These are phyloP conservation scores for Cataglyphis livida DNA, from an alignment of 2,888 invertebrate species.

Conservation along the genomic window DNA sequence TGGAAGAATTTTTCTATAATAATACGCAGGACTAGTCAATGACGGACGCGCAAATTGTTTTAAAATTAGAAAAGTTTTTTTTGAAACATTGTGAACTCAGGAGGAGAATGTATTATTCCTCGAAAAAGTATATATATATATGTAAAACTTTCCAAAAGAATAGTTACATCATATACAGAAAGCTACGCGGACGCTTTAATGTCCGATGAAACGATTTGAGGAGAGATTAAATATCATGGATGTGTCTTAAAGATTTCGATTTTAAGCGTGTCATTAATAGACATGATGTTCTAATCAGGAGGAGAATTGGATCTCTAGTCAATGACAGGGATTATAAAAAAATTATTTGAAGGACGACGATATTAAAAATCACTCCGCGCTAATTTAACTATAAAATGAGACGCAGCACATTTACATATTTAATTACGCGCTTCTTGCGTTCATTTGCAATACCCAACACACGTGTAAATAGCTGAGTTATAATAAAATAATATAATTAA, in stretches of 20 bases:
- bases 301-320: slow-evolving; percentile 51
- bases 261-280: slow-evolving; percentile 14
- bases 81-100: neutral
- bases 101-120: neutral
- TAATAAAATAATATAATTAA: slow-evolving; percentile 24
- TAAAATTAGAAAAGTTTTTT: neutral
- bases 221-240: neutral
- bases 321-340: slow-evolving; percentile 53
- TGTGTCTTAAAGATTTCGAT: neutral
- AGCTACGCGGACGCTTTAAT: neutral
- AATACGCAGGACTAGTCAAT: slow-evolving; percentile 41
- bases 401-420: slow-evolving; percentile 22
- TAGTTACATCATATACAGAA: neutral
- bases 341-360: neutral
- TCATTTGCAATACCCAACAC: slow-evolving; percentile 6
- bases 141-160: neutral
- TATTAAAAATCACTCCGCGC: slow-evolving; percentile 1
- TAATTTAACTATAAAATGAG: slow-evolving; percentile 16
- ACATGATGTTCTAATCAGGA: neutral
- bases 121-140: neutral
- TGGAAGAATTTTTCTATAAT: neutral
- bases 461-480: slow-evolving; percentile 44
- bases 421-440: slow-evolving; percentile 28
- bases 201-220: neutral
- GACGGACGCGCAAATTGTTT: slow-evolving; percentile 17